A percentile compares a stretch with the other conserved stretches of the same genome.
These are phyloP conservation scores for Bombyx mandarina DNA, from an alignment of 1,140 invertebrate species.

Conservation along the genomic window DNA sequence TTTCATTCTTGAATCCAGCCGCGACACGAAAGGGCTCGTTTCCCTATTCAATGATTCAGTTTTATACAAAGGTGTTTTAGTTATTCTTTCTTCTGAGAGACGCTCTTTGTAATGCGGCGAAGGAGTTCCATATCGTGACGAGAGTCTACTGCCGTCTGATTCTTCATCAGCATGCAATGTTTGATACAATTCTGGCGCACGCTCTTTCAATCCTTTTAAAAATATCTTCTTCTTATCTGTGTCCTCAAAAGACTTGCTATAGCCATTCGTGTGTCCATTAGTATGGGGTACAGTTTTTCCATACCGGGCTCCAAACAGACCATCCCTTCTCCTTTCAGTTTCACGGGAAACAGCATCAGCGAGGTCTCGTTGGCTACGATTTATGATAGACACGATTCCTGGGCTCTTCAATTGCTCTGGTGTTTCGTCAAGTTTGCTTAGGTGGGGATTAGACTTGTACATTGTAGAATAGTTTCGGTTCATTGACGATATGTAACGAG, in stretches of 20 bases:
- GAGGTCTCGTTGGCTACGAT: slow-evolving; percentile 83
- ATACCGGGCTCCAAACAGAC: slow-evolving; percentile 69
- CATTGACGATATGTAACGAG: slow-evolving; percentile 59
- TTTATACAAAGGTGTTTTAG: slow-evolving; percentile 59
- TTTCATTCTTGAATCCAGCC: slow-evolving; percentile 58
- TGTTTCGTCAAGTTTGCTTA: slow-evolving; percentile 78
- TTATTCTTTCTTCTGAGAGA: slow-evolving; percentile 44
- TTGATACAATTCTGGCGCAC: slow-evolving; percentile 82
- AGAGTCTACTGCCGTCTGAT: slow-evolving; percentile 57
- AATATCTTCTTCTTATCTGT: slow-evolving; percentile 79
- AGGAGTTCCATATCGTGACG: slow-evolving; percentile 53
- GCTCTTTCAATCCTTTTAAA: slow-evolving; percentile 78
- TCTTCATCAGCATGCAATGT: slow-evolving; percentile 77
- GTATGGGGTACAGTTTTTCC: slow-evolving; percentile 66
- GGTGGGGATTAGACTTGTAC: slow-evolving; percentile 83
- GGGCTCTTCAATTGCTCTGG: slow-evolving; percentile 85
- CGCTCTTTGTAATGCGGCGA: slow-evolving; percentile 60
- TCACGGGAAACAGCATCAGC: slow-evolving; percentile 67
- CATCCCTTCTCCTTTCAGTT: slow-evolving; percentile 63
- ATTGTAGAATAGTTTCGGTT: slow-evolving; percentile 67
- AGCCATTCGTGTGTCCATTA: slow-evolving; percentile 63
- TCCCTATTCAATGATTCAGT: slow-evolving; percentile 64
- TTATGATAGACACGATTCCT: slow-evolving; percentile 86
- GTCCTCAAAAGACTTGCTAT: slow-evolving; percentile 59
- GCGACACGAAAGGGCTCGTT: slow-evolving; percentile 59